phyloP scores from a whole-genome alignment of 2,797 vertebrate species.

The Eulemur coronatus region DNA sequence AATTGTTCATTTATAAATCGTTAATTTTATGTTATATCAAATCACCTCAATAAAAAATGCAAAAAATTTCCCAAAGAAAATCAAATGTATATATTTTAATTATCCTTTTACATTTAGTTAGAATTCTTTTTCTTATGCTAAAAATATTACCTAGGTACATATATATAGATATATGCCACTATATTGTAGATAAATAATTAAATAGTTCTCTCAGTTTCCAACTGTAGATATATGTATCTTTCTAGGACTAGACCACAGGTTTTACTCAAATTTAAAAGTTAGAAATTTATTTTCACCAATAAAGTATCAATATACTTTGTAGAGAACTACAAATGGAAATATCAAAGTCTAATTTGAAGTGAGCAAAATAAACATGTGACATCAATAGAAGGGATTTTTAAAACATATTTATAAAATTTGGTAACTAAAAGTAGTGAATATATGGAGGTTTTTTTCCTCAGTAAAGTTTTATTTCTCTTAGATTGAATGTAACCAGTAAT shows the following conservation, averaged over 20 bases:
- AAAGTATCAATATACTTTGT: not conserved
- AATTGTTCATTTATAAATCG: not conserved
- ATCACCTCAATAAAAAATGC: not conserved
- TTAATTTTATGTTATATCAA: not conserved
- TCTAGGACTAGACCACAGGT: not conserved
- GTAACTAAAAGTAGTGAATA: not conserved
- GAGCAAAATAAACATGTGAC: not conserved
- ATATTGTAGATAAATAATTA: not conserved
- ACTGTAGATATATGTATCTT: not conserved
- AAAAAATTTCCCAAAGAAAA: not conserved
- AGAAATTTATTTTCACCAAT: constrained; percentile 4
- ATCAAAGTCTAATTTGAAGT: not conserved
- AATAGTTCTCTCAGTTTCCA: not conserved
- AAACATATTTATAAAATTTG: not conserved
- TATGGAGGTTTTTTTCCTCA: not conserved
- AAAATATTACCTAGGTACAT: not conserved
- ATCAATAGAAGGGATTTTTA: not conserved
- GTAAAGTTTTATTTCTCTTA: not conserved
- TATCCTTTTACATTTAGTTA: not conserved
- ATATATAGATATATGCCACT: not conserved
- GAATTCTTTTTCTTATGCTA: not conserved
- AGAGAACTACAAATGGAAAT: not conserved
- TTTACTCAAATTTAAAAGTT: constrained; percentile 8
- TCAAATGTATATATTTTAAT: not conserved
- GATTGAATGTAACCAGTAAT: not conserved